Percentiles rank a stretch among this genome's conserved stretches.
phyloP scores from a whole-genome alignment of 2,888 invertebrate species.

The Idaea dimidiata region DNA sequence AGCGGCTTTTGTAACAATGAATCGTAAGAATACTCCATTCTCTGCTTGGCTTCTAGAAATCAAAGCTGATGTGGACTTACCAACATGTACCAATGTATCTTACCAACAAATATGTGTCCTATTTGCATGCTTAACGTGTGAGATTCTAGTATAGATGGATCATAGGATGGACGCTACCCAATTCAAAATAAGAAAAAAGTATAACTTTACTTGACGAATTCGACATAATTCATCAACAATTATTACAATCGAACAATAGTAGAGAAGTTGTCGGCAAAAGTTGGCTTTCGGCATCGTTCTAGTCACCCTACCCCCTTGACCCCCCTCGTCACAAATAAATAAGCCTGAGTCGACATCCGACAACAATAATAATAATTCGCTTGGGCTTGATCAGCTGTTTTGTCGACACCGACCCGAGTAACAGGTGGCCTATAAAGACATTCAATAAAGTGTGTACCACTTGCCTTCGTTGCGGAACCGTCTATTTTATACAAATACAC shows the following conservation, averaged over 20 bases:
- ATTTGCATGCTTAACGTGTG: background rate
- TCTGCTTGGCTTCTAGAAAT: background rate
- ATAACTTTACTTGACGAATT: background rate
- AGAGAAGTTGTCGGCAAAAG: slow-evolving; percentile 55
- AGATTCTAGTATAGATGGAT: background rate
- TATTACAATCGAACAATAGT: slow-evolving; percentile 48
- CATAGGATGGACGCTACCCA: background rate
- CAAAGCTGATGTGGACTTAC: background rate
- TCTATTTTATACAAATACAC: slow-evolving; percentile 68
- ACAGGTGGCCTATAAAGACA: slow-evolving; percentile 82
- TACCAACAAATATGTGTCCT: too few species aligned
- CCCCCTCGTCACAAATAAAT: slow-evolving; percentile 72
- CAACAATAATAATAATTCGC: slow-evolving; percentile 77
- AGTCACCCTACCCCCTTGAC: slow-evolving; percentile 44
- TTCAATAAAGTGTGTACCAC: slow-evolving; percentile 79
- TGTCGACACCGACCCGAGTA: slow-evolving; percentile 76
- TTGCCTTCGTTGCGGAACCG: slow-evolving; percentile 73
- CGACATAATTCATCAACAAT: slow-evolving; percentile 17
- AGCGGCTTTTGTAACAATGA: background rate
- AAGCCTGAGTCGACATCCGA: slow-evolving; percentile 70
- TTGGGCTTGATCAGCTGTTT: slow-evolving; percentile 77
- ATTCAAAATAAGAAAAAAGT: background rate
- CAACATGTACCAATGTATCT: background rate
- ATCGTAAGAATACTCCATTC: background rate
- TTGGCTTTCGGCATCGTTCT: slow-evolving; percentile 48